A percentile compares a stretch with the other conserved stretches of the same genome.
Evolutionary conservation across 2,113 vertebrate species (phyloP).

Genomic region (Eidolon helvum): DNA sequence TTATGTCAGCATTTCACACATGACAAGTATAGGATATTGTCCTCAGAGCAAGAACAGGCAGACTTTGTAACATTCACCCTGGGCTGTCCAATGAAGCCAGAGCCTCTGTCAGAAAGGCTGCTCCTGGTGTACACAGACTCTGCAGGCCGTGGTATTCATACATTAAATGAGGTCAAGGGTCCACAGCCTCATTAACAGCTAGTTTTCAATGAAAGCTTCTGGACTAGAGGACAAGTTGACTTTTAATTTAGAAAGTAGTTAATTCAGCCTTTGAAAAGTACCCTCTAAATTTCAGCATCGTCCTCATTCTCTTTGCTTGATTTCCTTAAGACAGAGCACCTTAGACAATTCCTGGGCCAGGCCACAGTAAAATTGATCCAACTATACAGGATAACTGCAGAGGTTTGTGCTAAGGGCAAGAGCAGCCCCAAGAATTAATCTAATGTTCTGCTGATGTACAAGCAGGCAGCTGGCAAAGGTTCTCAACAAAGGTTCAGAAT

Average conservation of each 20-base stretch:
- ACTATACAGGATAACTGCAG: rapidly evolving
- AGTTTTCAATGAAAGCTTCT: background rate
- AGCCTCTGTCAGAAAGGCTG: background rate
- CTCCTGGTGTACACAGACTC: background rate
- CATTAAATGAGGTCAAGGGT: background rate
- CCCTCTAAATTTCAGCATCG: background rate
- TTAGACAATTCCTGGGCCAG: background rate
- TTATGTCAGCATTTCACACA: background rate
- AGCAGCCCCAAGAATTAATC: background rate
- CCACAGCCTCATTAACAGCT: background rate
- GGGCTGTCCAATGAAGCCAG: background rate
- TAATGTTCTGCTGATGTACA: background rate
- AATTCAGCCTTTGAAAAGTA: background rate
- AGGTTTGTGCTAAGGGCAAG: rapidly evolving
- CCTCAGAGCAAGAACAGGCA: background rate
- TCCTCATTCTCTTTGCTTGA: background rate
- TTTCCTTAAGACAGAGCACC: background rate
- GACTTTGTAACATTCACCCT: background rate
- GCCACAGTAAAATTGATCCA: rapidly evolving
- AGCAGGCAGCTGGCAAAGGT: background rate
- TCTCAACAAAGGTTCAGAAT: background rate
- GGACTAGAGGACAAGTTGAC: background rate
- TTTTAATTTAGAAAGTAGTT: background rate
- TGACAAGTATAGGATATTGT: rapidly evolving
- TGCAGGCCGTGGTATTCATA: rapidly evolving